phyloP scores from a whole-genome alignment of 2,797 vertebrate genomes.

The Cebuella pygmaea region DNA sequence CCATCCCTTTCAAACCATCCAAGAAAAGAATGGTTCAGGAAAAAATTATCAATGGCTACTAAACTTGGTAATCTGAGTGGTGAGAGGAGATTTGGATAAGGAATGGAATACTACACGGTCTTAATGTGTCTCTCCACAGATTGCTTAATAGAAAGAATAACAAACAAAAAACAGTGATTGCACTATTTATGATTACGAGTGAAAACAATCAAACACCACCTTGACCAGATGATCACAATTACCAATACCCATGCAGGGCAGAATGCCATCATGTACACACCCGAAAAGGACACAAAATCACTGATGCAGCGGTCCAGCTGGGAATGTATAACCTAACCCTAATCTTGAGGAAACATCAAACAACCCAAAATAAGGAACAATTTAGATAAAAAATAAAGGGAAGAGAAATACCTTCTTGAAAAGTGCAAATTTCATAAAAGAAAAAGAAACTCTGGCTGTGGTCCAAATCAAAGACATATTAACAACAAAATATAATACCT shows the following conservation, averaged over 20 bases:
- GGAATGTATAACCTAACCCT: background rate
- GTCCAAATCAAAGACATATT: background rate
- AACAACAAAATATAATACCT: slow-evolving; percentile 28
- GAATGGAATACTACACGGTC: background rate
- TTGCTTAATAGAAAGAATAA: background rate
- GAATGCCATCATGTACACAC: background rate
- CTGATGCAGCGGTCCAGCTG: background rate
- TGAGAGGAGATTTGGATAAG: background rate
- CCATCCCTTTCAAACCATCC: background rate
- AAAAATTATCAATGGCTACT: background rate
- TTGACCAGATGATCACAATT: background rate
- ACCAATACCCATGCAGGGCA: background rate
- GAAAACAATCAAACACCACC: background rate
- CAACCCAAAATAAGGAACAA: background rate
- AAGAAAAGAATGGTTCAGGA: background rate
- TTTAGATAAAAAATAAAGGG: background rate
- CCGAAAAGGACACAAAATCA: background rate
- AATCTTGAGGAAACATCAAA: background rate
- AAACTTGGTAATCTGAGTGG: background rate
- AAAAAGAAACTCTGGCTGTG: background rate
- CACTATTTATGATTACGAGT: background rate
- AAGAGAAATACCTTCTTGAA: background rate
- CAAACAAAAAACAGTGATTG: background rate
- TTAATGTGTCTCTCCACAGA: background rate
- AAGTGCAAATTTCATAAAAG: background rate